Evolutionary conservation across 2,113 vertebrate genomes (phyloP).

Genomic region (Tautogolabrus adspersus): DNA sequence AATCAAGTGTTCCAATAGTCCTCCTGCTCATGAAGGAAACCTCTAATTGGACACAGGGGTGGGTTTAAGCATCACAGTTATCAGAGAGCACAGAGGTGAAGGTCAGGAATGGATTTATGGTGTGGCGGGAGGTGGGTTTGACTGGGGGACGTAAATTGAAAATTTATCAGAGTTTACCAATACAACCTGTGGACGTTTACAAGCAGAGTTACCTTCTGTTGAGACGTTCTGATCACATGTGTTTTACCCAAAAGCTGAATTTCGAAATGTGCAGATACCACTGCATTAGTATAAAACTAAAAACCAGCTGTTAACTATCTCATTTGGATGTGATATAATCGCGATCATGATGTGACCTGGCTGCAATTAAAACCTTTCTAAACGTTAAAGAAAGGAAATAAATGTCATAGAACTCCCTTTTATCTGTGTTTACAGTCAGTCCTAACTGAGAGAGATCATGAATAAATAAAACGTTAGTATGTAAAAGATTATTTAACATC

Average conservation of each 20-base stretch:
- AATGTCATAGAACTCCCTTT: background rate
- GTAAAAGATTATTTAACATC: background rate
- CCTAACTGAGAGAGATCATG: background rate
- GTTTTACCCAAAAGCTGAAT: background rate
- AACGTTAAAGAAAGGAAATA: background rate
- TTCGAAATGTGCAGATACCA: too few species aligned
- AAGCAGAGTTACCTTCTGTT: background rate
- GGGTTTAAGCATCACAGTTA: background rate
- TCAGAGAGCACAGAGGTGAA: slow-evolving; percentile 18
- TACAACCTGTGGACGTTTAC: slow-evolving; percentile 4
- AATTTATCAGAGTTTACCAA: slow-evolving; percentile 25
- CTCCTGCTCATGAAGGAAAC: slow-evolving; percentile 15
- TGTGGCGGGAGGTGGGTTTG: background rate
- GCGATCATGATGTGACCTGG: background rate
- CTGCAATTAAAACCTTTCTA: too few species aligned
- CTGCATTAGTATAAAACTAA: too few species aligned
- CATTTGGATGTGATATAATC: background rate
- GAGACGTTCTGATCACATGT: background rate
- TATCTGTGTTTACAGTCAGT: background rate
- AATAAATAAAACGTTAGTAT: background rate
- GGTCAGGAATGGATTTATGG: slow-evolving; percentile 10
- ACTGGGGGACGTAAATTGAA: slow-evolving; percentile 7
- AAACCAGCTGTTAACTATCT: background rate
- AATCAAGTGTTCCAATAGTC: background rate
- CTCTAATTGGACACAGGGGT: background rate